phyloP scores from a whole-genome alignment of 2,888 invertebrate genomes.

The Apamea monoglypha region DNA sequence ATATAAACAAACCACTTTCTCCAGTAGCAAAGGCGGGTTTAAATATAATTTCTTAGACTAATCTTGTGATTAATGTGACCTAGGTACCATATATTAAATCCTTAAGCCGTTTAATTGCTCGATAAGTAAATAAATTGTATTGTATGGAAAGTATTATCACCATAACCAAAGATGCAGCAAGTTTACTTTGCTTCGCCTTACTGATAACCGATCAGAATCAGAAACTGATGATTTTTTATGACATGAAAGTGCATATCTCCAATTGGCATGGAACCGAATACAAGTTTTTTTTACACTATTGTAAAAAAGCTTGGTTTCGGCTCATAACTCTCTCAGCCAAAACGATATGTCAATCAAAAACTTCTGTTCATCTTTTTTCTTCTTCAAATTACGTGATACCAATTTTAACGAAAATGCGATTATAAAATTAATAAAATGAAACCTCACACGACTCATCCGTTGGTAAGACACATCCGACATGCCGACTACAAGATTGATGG shows the following conservation, averaged over 20 bases:
- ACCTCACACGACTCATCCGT: conserved; percentile 80
- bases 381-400: conserved; percentile 9
- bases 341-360: background rate
- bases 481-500: conserved; percentile 87
- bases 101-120: background rate
- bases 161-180: background rate
- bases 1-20: background rate
- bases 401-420: conserved; percentile 49
- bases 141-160: background rate
- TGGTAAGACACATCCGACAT: conserved; percentile 72
- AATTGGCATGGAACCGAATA: background rate
- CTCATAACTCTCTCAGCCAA: background rate
- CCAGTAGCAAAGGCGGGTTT: background rate
- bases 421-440: conserved; percentile 69
- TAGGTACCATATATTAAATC: background rate
- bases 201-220: background rate
- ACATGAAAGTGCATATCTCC: background rate
- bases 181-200: background rate
- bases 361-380: background rate
- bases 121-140: conserved; percentile 3
- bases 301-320: background rate
- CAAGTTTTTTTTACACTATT: background rate
- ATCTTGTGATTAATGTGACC: background rate
- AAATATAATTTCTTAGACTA: background rate
- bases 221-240: background rate